Base-by-base conservation (phyloP, 2,888 invertebrate genomes). In the Saturnia pavonia region DNA sequence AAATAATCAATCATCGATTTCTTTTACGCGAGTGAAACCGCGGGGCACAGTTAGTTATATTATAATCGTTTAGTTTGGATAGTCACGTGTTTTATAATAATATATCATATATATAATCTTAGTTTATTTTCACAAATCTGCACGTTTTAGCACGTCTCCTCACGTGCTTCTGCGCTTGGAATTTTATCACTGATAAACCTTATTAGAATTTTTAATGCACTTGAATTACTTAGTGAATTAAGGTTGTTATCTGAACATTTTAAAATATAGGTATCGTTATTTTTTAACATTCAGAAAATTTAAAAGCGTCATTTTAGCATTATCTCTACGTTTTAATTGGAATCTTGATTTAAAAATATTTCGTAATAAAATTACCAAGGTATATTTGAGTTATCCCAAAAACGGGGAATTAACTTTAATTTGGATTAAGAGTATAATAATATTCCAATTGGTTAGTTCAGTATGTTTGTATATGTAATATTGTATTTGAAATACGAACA, bases 391-490 rank as follows among this genome's bases (percentile, higher is more conserved):
- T 68, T 68, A 68, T 67, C 69, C 16, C 51, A 51, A 51, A 54
- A 22, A 45, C 48, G 68, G 42, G 34, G 54, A 42, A 70, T 65
- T 8, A 34, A 68, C 67, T 27, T 27, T 45, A 22, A 70, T 70
- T 60, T 27, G 14, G 16, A 54, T 48, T 48, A 22, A 9, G 22
- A n/a, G 22, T 22, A 69, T 78, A 76, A 74, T 78, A 76, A 74
- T 71, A 77, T 77, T 78, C 71, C 75, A 76, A 80, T 84, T 84
- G 78, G 78, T 71, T 81, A 79, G 80, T 80, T 78, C 74, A 74
- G 48, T 48, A 8, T 7, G 48, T 48, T 19, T 48, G 48, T 19
- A 34, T 4, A 4, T 34, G 34, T 34, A 48, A 48, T 48, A 48
- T 48, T 48, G 6, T 48, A 6, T 14, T 3, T 45, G 16, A 16